Evolutionary conservation across 2,888 invertebrate genomes (phyloP).

Genomic region (Cenopis cana): DNA sequence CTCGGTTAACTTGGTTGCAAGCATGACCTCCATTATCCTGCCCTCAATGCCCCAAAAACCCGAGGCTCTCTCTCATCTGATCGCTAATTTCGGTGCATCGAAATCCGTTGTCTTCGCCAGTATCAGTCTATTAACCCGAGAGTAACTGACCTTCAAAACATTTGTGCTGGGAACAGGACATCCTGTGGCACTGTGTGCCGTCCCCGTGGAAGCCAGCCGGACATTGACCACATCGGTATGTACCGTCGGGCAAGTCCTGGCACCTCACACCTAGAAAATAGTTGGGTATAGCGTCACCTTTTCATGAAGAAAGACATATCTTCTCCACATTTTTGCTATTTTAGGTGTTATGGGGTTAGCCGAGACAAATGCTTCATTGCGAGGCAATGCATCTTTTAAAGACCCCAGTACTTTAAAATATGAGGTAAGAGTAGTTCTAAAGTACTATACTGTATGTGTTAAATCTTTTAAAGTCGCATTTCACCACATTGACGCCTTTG

Average conservation of each 20-base stretch:
- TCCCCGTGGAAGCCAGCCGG: slow-evolving; percentile 93
- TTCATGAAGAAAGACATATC: neutral
- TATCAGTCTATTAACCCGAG: neutral
- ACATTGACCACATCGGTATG: slow-evolving; percentile 93
- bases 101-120: neutral
- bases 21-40: no score
- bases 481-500: no score
- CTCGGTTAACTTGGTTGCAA: no score
- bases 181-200: slow-evolving; percentile 87
- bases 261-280: slow-evolving; percentile 66
- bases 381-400: no score
- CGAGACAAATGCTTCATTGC: no score
- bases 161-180: slow-evolving; percentile 61
- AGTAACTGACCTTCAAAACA: slow-evolving; percentile 65
- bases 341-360: no score
- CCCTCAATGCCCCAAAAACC: no score
- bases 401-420: no score
- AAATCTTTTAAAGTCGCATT: no score
- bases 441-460: no score
- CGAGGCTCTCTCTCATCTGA: neutral
- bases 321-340: neutral
- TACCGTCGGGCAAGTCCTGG: slow-evolving; percentile 68
- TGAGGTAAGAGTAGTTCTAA: no score
- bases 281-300: neutral
- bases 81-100: neutral